Base-by-base conservation (phyloP, 2,113 vertebrate genomes). In the Uria lomvia region DNA sequence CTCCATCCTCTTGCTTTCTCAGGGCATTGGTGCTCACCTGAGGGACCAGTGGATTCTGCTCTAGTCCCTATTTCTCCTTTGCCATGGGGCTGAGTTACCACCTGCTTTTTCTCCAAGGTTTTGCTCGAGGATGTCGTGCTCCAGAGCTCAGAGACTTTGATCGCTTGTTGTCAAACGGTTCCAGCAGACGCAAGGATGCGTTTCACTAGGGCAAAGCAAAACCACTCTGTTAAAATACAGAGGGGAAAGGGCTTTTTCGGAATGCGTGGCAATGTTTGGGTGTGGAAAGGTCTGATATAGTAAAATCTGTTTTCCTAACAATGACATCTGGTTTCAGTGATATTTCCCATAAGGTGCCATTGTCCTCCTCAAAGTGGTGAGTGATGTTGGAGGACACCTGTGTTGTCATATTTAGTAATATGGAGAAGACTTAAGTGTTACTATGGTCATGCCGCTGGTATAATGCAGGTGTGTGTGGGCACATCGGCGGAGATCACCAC, bases 1-100 rank as follows among this genome's bases (percentile, higher is more conserved):
- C 38, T 55, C 49, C 38, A 24, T 47, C 56, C 58, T 73, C n/a
- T 47, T 53, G 21, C 43, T 50, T 72, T 67, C 77, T 83, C 21
- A 38, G 49, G 47, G 71, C 26, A 1, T 12, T 42, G 43, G 27
- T 38, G 40, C 40, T 34, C 24, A 43, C 42, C 34, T 9, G 22
- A 78, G 38, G 63, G 32, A 56, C 71, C 18, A 7, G 21, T 6
- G 55, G 13, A 18, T 63, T 71, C 55, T 6, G 2, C 11, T 2
- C 18, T n/a, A 24, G 47, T 52, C 75, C 30, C 58, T 8, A 0
- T 83, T 53, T 52, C 11, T 89, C 36, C 71, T 56, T 74, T 49
- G n/a, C 17, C 5, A 0, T 3, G 45, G 20, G 30, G 8, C 32
- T 47, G 47, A 83, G 47, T 23, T 24, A 11, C 43, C 15, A 4